Percentiles rank a stretch among this genome's conserved stretches.
Evolutionary conservation across 2,797 vertebrate genomes (phyloP).

Genomic region (Pseudochirops corinnae): DNA sequence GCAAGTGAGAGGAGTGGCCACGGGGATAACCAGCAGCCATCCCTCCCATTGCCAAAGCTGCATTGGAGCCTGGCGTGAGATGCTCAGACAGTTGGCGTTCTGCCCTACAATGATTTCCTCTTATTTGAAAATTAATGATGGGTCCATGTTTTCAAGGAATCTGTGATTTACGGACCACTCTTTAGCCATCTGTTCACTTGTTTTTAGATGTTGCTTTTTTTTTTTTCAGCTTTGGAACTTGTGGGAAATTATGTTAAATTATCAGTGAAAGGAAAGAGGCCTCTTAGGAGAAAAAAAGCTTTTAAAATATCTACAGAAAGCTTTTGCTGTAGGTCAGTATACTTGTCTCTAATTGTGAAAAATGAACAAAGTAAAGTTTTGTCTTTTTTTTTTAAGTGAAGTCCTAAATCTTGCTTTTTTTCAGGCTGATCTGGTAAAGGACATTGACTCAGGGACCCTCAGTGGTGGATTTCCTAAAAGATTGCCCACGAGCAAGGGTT

Average conservation of each 20-base stretch:
- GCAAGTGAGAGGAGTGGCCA: not conserved
- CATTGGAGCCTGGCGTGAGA: not conserved
- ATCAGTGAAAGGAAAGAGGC: conserved; percentile 47
- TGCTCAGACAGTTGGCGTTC: fast-evolving
- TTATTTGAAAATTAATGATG: conserved; percentile 59
- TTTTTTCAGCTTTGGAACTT: conserved; percentile 19
- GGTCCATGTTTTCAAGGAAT: not conserved
- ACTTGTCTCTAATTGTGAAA: conserved; percentile 33
- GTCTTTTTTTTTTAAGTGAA: conserved; percentile 69
- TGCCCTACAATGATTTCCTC: conserved; percentile 34
- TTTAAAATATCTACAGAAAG: conserved; percentile 33
- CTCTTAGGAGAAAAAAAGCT: conserved; percentile 62
- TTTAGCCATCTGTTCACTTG: conserved; percentile 75
- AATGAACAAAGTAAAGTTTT: conserved; percentile 12
- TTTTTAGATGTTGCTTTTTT: conserved; percentile 59
- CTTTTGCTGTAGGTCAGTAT: conserved; percentile 58
- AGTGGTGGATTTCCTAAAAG: conserved; percentile 56
- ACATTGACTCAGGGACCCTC: conserved; percentile 17
- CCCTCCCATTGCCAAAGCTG: not conserved
- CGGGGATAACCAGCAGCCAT: not conserved
- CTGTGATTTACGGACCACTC: conserved; percentile 72
- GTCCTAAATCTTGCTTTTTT: conserved; percentile 53
- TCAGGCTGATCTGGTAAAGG: conserved; percentile 49
- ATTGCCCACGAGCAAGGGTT: conserved; percentile 29
- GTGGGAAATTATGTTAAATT: conserved; percentile 67